Percentiles rank a stretch among this genome's conserved stretches.
phyloP scores from a whole-genome alignment of 1,140 invertebrate species.

The Drosophila malerkotliana region DNA sequence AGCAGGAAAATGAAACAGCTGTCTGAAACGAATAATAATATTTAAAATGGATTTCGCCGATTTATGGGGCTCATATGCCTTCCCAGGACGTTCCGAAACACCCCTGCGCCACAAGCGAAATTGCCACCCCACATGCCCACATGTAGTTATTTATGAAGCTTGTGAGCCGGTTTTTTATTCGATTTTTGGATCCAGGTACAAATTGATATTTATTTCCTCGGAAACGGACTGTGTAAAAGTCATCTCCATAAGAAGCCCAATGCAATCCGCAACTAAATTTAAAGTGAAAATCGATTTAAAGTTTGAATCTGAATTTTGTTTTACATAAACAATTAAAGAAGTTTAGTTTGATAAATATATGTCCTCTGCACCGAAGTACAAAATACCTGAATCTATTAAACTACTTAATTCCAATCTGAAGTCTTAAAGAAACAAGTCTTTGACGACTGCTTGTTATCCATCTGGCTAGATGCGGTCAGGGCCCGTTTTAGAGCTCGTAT shows the following conservation, averaged over 20 bases:
- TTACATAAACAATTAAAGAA: too few relatives aligned
- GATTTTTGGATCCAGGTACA: slow-evolving; percentile 43
- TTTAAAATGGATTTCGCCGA: slow-evolving; percentile 70
- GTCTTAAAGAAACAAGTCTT: not conserved
- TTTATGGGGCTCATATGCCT: slow-evolving; percentile 52
- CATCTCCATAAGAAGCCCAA: slow-evolving; percentile 16
- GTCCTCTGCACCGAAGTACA: too few relatives aligned
- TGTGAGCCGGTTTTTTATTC: slow-evolving; percentile 40
- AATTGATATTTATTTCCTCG: slow-evolving; percentile 69
- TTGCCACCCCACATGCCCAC: slow-evolving; percentile 13
- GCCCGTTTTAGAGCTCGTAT: not conserved
- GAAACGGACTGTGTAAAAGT: slow-evolving; percentile 19
- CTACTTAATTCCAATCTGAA: too few relatives aligned
- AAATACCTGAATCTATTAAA: too few relatives aligned
- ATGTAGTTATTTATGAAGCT: slow-evolving; percentile 63
- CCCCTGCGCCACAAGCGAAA: not conserved
- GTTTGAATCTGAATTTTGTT: not conserved
- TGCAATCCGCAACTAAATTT: slow-evolving; percentile 20
- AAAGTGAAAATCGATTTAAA: slow-evolving; percentile 5
- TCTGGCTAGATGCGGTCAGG: too few relatives aligned
- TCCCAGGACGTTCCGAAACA: not conserved
- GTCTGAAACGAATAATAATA: slow-evolving; percentile 53
- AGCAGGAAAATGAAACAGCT: slow-evolving; percentile 25
- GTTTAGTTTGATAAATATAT: too few relatives aligned
- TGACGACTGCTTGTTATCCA: too few relatives aligned